Conservation (phyloP, 2,888 invertebrate genomes). For the Elysia crispata region DNA sequence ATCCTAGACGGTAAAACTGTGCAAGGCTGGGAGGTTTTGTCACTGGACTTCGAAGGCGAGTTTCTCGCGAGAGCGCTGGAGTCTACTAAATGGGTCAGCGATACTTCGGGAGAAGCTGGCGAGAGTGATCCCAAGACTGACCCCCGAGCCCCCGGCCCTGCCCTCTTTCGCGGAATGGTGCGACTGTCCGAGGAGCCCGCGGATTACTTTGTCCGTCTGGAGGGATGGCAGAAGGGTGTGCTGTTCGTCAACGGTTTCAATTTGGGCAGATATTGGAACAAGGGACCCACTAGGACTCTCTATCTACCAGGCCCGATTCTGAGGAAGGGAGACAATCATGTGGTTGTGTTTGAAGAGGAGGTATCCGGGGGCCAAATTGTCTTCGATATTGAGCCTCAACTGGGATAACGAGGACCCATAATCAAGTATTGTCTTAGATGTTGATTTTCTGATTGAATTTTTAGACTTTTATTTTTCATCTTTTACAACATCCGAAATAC, state of each 20-base stretch:
- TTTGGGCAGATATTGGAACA: conserved; percentile 88
- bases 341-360: background rate
- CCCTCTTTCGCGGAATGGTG: conserved; percentile 74
- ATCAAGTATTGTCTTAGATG: no score
- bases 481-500: no score
- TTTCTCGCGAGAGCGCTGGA: background rate
- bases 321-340: conserved; percentile 55
- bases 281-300: conserved; percentile 89
- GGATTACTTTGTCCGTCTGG: conserved; percentile 84
- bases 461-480: no score
- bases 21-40: conserved; percentile 7
- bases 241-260: conserved; percentile 91
- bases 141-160: conserved; percentile 38
- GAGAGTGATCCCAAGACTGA: background rate
- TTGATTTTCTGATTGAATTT: no score
- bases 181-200: conserved; percentile 74
- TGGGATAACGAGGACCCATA: background rate
- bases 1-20: background rate
- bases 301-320: conserved; percentile 86
- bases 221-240: conserved; percentile 88
- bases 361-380: background rate
- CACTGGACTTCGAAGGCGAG: conserved; percentile 20
- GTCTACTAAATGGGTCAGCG: no score
- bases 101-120: no score
- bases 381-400: background rate